These are phyloP conservation scores for Misgurnus anguillicaudatus DNA, from an alignment of 2,113 vertebrate genomes.

Conservation along the genomic window DNA sequence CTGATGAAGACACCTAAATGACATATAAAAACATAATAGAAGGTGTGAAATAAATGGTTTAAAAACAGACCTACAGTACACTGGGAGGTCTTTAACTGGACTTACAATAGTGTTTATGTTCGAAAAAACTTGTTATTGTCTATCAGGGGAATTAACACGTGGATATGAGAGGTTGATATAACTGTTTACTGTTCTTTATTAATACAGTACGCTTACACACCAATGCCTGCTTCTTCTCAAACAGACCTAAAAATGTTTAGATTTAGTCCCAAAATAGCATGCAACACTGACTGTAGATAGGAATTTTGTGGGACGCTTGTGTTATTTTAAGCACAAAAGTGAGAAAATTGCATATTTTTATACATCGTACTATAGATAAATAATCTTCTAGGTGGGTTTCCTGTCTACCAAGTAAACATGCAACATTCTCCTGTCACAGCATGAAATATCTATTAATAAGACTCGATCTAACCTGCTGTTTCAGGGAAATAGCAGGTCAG, in stretches of 20 bases:
- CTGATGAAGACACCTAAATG: constrained; percentile 28
- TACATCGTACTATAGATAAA: background rate
- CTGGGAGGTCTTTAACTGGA: constrained; percentile 17
- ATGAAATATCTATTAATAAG: constrained; percentile 58
- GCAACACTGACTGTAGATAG: constrained; percentile 55
- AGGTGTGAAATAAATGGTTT: background rate
- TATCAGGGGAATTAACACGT: background rate
- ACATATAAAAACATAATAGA: background rate
- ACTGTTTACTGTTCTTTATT: constrained; percentile 51
- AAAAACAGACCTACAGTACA: constrained; percentile 8
- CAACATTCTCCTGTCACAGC: constrained; percentile 51
- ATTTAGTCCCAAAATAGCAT: constrained; percentile 57
- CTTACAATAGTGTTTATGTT: background rate
- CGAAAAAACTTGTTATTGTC: constrained; percentile 17
- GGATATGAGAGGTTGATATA: background rate
- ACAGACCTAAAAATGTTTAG: constrained; percentile 67
- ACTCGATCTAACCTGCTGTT: constrained; percentile 55
- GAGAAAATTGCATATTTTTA: constrained; percentile 17
- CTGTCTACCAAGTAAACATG: constrained; percentile 64
- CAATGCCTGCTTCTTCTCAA: constrained; percentile 66
- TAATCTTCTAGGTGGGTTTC: constrained; percentile 39
- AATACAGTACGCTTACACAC: constrained; percentile 58
- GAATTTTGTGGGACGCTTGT: constrained; percentile 46
- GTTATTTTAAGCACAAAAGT: constrained; percentile 58
- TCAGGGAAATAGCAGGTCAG: constrained; percentile 24